Evolutionary conservation across 2,113 vertebrate genomes (phyloP).

Genomic region (Sarotherodon lohbergeri): DNA sequence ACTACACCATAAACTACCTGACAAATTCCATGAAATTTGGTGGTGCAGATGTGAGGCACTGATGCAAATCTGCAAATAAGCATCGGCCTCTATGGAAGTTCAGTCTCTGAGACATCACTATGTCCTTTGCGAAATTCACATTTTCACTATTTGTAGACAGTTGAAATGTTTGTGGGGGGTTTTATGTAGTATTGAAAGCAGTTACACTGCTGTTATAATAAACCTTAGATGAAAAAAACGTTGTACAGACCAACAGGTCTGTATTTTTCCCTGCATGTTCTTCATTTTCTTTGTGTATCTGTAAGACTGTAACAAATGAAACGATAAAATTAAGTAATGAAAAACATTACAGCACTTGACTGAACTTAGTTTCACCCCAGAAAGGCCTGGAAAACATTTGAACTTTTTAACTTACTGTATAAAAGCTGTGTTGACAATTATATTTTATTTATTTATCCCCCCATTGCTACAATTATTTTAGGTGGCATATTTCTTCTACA

Average conservation of each 20-base stretch:
- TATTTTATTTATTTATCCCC: not conserved
- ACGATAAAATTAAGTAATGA: not conserved
- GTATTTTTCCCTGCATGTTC: not conserved
- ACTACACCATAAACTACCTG: not conserved
- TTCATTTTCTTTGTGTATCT: not conserved
- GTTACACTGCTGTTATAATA: not conserved
- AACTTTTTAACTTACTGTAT: not conserved
- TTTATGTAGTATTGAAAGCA: not conserved
- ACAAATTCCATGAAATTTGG: not conserved
- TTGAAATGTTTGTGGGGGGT: not conserved
- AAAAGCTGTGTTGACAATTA: not conserved
- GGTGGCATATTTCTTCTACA: not conserved
- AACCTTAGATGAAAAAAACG: not conserved
- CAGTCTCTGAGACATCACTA: not conserved
- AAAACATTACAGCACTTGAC: not conserved
- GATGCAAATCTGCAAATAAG: not conserved
- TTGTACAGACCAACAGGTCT: not conserved
- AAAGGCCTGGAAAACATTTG: not conserved
- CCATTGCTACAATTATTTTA: not conserved
- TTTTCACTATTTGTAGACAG: not conserved
- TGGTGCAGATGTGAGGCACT: not conserved
- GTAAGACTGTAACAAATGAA: not conserved
- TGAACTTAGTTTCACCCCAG: not conserved
- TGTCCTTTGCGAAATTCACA: not conserved
- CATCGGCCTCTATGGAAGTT: not conserved